These are phyloP conservation scores for Nestor notabilis DNA, from an alignment of 2,113 vertebrate genomes.

Conservation along the genomic window DNA sequence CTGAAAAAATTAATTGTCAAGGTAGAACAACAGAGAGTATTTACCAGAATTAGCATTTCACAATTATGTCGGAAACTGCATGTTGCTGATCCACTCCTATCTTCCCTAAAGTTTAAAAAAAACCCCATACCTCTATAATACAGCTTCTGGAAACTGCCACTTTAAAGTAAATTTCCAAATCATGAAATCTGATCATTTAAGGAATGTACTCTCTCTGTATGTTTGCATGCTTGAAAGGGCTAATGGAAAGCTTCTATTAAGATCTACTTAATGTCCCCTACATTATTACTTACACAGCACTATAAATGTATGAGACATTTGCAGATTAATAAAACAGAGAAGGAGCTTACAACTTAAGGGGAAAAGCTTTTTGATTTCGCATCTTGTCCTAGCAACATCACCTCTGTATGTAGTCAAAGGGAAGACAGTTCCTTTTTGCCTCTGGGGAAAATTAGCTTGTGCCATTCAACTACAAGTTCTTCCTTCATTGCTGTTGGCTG, in stretches of 20 bases:
- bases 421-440: background rate
- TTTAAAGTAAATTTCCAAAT: background rate
- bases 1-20: background rate
- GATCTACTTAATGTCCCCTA: background rate
- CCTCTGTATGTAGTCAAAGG: background rate
- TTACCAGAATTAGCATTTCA: background rate
- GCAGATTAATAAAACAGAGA: background rate
- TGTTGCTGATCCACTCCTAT: background rate
- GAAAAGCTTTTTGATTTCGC: background rate
- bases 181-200: background rate
- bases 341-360: background rate
- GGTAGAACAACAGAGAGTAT: background rate
- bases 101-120: background rate
- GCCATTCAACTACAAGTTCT: background rate
- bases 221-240: background rate
- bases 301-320: background rate
- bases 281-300: background rate
- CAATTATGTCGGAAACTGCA: background rate
- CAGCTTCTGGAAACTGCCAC: background rate
- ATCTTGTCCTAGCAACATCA: background rate
- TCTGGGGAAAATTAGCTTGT: background rate
- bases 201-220: background rate
- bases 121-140: background rate
- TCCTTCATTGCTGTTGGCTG: background rate
- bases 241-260: background rate